phyloP scores from a whole-genome alignment of 2,797 vertebrate species.

The Crotalus adamanteus region DNA sequence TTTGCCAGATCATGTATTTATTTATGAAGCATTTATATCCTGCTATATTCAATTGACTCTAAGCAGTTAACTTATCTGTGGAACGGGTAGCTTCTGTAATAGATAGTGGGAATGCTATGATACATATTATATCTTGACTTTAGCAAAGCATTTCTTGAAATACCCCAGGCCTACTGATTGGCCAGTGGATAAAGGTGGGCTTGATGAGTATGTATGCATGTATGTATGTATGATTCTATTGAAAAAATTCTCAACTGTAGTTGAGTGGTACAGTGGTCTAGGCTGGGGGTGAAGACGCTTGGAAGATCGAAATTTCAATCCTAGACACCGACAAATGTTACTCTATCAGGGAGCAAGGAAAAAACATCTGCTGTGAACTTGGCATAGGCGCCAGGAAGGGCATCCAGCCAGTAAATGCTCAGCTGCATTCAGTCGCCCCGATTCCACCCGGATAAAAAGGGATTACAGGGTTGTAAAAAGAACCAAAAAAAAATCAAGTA shows the following conservation, averaged over 20 bases:
- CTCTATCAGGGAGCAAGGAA: no score
- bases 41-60: background rate
- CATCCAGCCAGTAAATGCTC: no score
- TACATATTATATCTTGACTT: background rate
- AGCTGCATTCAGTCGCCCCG: no score
- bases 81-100: background rate
- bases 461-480: no score
- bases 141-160: background rate
- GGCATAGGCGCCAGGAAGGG: no score
- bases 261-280: no score
- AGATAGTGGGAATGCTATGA: background rate
- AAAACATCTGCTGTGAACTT: no score
- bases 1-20: background rate
- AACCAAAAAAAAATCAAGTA: background rate
- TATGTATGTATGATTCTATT: background rate
- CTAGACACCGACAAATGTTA: no score
- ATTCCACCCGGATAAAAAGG: no score
- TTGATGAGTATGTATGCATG: background rate
- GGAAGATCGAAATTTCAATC: no score
- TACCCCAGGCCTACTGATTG: background rate
- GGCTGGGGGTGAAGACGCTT: no score
- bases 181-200: background rate
- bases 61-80: background rate
- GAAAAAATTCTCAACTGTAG: background rate
- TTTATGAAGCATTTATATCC: background rate